phyloP scores from a whole-genome alignment of 1,140 invertebrate genomes.

The Pseudoatta argentina region DNA sequence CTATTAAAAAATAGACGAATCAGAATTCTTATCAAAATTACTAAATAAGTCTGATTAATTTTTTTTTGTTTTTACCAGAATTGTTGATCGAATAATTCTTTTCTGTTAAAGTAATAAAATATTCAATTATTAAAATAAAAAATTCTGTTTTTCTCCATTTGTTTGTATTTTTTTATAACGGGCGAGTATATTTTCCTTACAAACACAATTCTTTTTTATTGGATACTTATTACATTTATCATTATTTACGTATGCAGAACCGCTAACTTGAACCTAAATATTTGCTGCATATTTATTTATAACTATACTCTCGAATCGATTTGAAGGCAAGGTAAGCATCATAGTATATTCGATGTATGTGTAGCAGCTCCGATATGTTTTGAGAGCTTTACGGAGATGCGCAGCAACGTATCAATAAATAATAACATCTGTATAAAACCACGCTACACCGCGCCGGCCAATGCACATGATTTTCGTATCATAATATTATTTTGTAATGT shows the following conservation, averaged over 20 bases:
- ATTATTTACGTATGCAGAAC: neutral
- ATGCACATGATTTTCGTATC: slow-evolving; percentile 21
- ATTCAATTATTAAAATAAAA: neutral
- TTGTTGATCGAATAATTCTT: no score
- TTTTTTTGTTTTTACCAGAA: no score
- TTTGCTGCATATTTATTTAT: slow-evolving; percentile 34
- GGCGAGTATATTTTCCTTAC: neutral
- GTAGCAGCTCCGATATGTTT: slow-evolving; percentile 12
- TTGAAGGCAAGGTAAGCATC: slow-evolving; percentile 36
- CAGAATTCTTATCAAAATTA: no score
- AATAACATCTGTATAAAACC: slow-evolving; percentile 45
- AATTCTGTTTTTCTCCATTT: neutral
- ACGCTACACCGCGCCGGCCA: neutral
- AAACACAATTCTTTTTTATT: neutral
- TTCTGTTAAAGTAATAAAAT: no score
- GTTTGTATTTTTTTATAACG: neutral
- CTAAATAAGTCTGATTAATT: no score
- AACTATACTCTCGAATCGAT: slow-evolving; percentile 32
- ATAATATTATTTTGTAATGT: slow-evolving; percentile 26
- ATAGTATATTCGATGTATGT: slow-evolving; percentile 4
- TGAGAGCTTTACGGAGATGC: slow-evolving; percentile 42
- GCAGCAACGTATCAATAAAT: slow-evolving; percentile 44
- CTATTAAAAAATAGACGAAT: no score
- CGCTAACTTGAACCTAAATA: neutral
- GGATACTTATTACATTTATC: neutral